Conservation (phyloP, 2,888 invertebrate genomes). For the Autographa gamma region DNA sequence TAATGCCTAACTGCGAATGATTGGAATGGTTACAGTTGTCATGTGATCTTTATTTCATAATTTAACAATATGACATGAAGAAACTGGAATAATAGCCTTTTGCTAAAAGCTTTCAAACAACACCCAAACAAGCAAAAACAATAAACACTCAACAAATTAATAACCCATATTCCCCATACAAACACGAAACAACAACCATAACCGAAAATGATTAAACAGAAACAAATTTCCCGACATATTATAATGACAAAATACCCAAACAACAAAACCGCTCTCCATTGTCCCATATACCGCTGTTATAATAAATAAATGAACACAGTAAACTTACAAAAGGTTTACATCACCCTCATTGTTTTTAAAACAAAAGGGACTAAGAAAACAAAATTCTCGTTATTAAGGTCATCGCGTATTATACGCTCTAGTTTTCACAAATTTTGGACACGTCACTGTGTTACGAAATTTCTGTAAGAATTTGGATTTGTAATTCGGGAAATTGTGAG, state of each 20-base stretch:
- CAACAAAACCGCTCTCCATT: slow-evolving; percentile 39
- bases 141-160: slow-evolving; percentile 11
- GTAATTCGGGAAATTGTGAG: background rate
- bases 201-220: slow-evolving; percentile 17
- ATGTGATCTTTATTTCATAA: too few relatives aligned
- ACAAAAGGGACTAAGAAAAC: slow-evolving; percentile 50
- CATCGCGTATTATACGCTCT: slow-evolving; percentile 45
- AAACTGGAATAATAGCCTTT: background rate
- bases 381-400: slow-evolving; percentile 48
- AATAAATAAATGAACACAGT: slow-evolving; percentile 47
- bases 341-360: slow-evolving; percentile 50
- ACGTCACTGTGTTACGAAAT: slow-evolving; percentile 16
- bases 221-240: slow-evolving; percentile 45
- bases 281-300: slow-evolving; percentile 44
- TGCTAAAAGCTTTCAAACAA: background rate
- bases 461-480: slow-evolving; percentile 25
- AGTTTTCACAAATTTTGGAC: slow-evolving; percentile 39
- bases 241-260: slow-evolving; percentile 40
- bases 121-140: background rate
- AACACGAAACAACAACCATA: slow-evolving; percentile 20
- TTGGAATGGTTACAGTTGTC: too few relatives aligned
- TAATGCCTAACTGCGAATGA: too few relatives aligned
- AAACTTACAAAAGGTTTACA: slow-evolving; percentile 48
- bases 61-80: background rate
- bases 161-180: slow-evolving; percentile 23